Base-by-base conservation (phyloP, 2,888 invertebrate species). In the Pemphredon lugubris region DNA sequence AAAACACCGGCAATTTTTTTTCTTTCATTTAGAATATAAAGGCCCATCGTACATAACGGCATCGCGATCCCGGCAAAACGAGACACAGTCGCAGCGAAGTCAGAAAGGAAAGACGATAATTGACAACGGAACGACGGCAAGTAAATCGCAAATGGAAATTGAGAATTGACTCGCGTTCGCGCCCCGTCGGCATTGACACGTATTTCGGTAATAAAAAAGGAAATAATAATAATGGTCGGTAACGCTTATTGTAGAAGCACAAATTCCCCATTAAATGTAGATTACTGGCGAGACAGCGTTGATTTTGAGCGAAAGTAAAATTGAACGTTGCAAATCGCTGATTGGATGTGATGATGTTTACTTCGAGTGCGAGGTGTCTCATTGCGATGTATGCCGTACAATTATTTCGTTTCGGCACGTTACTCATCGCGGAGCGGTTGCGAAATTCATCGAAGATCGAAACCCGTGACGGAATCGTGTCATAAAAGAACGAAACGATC, bases 1-100 rank as follows among this genome's bases (percentile, higher is more conserved):
- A 68, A 70, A 73, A 51, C 21, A 13, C 37, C n/a, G n/a, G n/a
- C n/a, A 9, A 51, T 37, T 20, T 7, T 14, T 13, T 23, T 13
- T 40, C 26, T 4, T 23, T 37, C 14, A 13, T 9, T 11, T 13
- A 9, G 11, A 44, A 47, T 37, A 53, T 45, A 32, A 16, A 32
- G 18, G 16, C 18, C 6, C 7, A 16, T 40, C 40, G 3, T 11
- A 4, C 34, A 34, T n/a, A n/a, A 34, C 1, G 34, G 34, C 11
- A 51, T n/a, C n/a, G n/a, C n/a, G n/a, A 45, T 47, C 45, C 9
- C 1, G 3, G 21, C 34, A n/a, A 13, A 40, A 18, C 3, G 32
- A 18, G 37, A 34, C 3, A 34, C 9, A 61, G 16, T 55, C 40
- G 13, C 9, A 16, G 6, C 21, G 54, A 50, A 42, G 40, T 42